phyloP scores from a whole-genome alignment of 1,140 invertebrate genomes.

The Mactra quadrangularis region DNA sequence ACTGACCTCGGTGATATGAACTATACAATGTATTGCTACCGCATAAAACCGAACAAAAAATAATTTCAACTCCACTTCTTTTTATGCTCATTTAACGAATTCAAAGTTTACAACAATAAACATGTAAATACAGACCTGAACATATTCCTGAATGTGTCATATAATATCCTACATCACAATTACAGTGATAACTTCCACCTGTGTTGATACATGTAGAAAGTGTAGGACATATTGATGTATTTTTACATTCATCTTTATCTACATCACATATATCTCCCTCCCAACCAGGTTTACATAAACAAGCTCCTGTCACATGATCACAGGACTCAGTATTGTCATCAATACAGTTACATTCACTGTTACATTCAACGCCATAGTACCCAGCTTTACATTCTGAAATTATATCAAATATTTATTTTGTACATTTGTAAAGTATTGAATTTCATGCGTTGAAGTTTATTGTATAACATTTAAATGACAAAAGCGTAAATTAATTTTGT shows the following conservation, averaged over 20 bases:
- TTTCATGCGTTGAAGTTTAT: not conserved
- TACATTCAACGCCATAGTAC: not conserved
- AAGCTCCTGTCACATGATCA: not conserved
- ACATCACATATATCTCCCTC: not conserved
- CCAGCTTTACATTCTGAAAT: not conserved
- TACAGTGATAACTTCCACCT: not conserved
- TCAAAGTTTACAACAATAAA: no score
- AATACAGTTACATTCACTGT: not conserved
- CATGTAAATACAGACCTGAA: no score
- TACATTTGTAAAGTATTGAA: not conserved
- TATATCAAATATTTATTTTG: no score
- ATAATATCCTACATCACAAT: not conserved
- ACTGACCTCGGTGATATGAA: no score
- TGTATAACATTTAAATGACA: not conserved
- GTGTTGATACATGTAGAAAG: not conserved
- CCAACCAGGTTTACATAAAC: not conserved
- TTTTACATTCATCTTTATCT: conserved; percentile 3
- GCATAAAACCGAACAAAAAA: no score
- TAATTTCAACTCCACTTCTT: no score
- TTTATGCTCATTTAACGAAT: no score
- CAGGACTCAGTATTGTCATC: not conserved
- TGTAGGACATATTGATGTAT: not conserved
- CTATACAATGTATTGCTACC: no score
- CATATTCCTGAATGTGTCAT: not conserved
- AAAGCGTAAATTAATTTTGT: not conserved